These are phyloP conservation scores for Corythornis cristatus DNA, from an alignment of 2,113 vertebrate genomes.

Conservation along the genomic window DNA sequence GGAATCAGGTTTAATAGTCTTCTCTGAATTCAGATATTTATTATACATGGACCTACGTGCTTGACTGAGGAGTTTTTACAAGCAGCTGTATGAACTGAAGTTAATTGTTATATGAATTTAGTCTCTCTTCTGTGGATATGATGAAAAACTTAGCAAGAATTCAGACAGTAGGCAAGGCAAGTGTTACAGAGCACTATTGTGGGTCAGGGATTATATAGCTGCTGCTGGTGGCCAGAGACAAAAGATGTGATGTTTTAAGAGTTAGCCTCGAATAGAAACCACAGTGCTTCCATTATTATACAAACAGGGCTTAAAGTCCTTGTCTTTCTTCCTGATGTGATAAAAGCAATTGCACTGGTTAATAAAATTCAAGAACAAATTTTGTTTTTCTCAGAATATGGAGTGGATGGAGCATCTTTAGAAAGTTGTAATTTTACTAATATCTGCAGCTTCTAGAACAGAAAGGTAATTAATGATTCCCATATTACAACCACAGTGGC, in stretches of 20 bases:
- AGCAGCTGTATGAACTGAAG: not conserved
- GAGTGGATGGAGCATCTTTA: not conserved
- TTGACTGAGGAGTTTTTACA: not conserved
- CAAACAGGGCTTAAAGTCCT: conserved; percentile 33
- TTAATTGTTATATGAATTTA: not conserved
- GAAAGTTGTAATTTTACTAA: not conserved
- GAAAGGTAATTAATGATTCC: not conserved
- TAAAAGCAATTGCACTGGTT: conserved; percentile 1
- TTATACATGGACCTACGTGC: rapidly evolving
- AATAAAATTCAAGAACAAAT: not conserved
- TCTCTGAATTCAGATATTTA: not conserved
- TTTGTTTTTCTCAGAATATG: not conserved
- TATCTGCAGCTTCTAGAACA: not conserved
- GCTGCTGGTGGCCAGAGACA: conserved; percentile 30
- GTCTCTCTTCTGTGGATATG: not conserved
- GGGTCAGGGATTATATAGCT: conserved; percentile 5
- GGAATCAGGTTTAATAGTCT: not conserved
- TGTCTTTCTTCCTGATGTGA: not conserved
- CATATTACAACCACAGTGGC: not conserved
- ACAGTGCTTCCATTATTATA: conserved; percentile 39
- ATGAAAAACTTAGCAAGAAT: not conserved
- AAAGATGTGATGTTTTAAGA: conserved; percentile 7
- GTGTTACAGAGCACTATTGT: not conserved
- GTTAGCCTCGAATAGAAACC: not conserved
- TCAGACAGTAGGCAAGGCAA: not conserved